Conservation (phyloP, 2,888 invertebrate species). For the Oxyscelio sp. region DNA sequence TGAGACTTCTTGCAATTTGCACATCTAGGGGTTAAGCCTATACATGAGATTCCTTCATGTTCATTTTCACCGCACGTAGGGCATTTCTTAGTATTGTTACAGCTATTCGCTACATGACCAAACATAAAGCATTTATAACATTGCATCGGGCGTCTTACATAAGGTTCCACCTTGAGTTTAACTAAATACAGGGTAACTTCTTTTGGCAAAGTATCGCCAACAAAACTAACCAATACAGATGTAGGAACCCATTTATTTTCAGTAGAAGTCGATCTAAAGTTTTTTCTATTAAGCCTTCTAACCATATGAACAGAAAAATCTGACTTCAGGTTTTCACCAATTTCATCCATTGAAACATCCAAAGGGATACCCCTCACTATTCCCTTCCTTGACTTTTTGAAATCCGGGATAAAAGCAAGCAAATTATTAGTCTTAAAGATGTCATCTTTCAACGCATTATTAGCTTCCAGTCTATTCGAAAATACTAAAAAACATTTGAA, state of each 20-base stretch:
- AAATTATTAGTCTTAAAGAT: background rate
- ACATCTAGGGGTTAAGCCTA: constrained; percentile 20
- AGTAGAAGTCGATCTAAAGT: background rate
- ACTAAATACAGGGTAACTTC: background rate
- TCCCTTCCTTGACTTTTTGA: background rate
- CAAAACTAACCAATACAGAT: background rate
- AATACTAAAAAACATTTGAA: constrained; percentile 7
- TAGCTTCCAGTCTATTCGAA: constrained; percentile 15
- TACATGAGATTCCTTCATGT: constrained; percentile 2
- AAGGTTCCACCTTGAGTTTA: constrained; percentile 7
- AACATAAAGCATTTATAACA: constrained; percentile 28
- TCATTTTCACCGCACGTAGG: constrained; percentile 13
- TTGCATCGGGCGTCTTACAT: constrained; percentile 7
- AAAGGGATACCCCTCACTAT: background rate
- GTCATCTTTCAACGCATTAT: background rate
- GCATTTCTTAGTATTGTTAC: background rate
- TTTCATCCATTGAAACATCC: background rate
- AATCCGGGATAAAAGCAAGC: background rate
- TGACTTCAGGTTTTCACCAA: background rate
- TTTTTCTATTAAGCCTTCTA: background rate
- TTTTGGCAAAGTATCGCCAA: background rate
- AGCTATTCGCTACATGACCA: background rate
- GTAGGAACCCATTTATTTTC: constrained; percentile 15
- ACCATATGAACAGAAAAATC: background rate
- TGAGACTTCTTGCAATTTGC: constrained; percentile 42